Base-by-base conservation (phyloP, 2,797 vertebrate genomes). In the Gymnodraco acuticeps region DNA sequence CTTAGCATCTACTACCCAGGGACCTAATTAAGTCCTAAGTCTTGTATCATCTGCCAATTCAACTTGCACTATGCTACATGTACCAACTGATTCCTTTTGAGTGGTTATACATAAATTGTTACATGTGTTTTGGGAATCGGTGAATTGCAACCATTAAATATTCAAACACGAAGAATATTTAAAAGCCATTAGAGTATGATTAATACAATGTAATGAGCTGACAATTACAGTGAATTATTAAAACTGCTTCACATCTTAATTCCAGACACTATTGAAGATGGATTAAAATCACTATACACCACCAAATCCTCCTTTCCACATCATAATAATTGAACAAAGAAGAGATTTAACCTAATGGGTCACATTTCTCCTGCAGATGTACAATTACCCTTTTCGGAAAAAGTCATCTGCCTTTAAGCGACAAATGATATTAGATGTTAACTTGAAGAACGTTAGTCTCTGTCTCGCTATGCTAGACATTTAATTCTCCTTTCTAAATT, bases 401-500 rank as follows among this genome's bases (percentile, higher is more conserved):
- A 63, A 85, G 78, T 87, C 88, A 89, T 87, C 90, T 96, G 91
- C 92, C 91, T 94, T 87, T 94, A 85, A 93, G 94, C 91, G 90
- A 94, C 86, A 94, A 94, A 93, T 85, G 87, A 90, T 89, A 90
- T 88, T 81, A 78, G 84, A 90, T 81, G 87, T 93, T 84, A 94
- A 87, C 76, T 85, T 89, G 92, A 88, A 82, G 87, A 93, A 94
- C 80, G 77, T 83, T 90, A 94, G 91, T 95, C 89, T 92, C 82
- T 90, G 85, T 73, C 93, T 89, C 91, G 87, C 80, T 82, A 90
- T 89, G 84, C 31, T 71, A 85, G 86, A 91, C 92, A 91, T 94
- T 92, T 92, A 93, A 92, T 94, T 94, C 92, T 91, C 90, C 92
- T 70, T 88, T 88, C 76, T 92, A 94, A 96, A 95, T 95, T 94